phyloP scores from a whole-genome alignment of 2,888 invertebrate species.

The Temnothorax unifasciatus region DNA sequence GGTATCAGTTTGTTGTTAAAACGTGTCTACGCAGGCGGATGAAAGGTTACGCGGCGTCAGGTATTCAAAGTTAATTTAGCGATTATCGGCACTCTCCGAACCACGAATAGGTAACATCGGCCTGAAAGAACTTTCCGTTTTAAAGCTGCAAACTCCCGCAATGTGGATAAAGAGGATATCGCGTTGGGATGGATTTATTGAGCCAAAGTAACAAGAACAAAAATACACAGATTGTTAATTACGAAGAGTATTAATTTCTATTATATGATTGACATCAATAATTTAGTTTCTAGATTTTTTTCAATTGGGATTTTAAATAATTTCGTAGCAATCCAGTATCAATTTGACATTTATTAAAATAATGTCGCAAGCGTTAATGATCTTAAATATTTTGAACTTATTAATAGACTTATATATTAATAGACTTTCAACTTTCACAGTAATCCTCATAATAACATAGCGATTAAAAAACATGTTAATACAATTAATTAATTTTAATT shows the following conservation, averaged over 20 bases:
- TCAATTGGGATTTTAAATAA: not conserved
- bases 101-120: slow-evolving; percentile 53
- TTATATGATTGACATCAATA: not conserved
- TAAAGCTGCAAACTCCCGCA: slow-evolving; percentile 56
- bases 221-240: slow-evolving; percentile 15
- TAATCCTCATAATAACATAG: not conserved
- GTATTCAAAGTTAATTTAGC: slow-evolving; percentile 80
- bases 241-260: not conserved
- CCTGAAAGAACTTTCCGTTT: slow-evolving; percentile 56
- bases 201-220: slow-evolving; percentile 16
- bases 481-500: slow-evolving; percentile 5
- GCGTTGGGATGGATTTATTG: slow-evolving; percentile 44
- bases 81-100: slow-evolving; percentile 78
- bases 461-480: not conserved
- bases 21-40: slow-evolving; percentile 63
- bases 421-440: not conserved
- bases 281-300: slow-evolving; percentile 4
- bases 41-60: slow-evolving; percentile 65
- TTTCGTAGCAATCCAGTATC: not conserved
- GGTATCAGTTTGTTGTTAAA: slow-evolving; percentile 79
- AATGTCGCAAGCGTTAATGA: not conserved
- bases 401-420: not conserved
- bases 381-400: not conserved
- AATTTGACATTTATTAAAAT: slow-evolving; percentile 17
- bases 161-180: slow-evolving; percentile 55